Conservation (phyloP, 1,140 invertebrate genomes). For the Onthophagus taurus region DNA sequence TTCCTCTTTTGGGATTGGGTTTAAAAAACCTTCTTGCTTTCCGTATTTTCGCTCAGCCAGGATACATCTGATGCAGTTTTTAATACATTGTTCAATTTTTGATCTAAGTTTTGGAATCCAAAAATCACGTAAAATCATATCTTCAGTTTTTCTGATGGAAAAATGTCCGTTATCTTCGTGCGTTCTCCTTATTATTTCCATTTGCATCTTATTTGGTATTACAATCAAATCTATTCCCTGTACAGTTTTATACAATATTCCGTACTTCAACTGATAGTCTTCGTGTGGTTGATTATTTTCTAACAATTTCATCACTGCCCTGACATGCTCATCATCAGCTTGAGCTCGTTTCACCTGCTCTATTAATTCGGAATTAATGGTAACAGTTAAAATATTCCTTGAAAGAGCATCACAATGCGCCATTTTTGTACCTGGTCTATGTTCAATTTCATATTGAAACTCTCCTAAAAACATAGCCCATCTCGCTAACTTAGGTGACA, state of each 20-base stretch:
- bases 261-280: conserved; percentile 19
- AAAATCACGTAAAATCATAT: conserved; percentile 14
- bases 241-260: conserved; percentile 18
- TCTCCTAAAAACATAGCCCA: conserved; percentile 23
- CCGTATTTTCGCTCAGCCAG: too few species aligned
- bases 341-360: conserved; percentile 18
- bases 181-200: conserved; percentile 14
- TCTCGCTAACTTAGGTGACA: conserved; percentile 12
- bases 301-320: conserved; percentile 5
- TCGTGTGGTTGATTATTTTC: conserved; percentile 6
- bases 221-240: conserved; percentile 19
- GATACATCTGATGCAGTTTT: conserved; percentile 24
- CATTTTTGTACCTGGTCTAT: conserved; percentile 14
- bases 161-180: conserved; percentile 26
- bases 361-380: conserved; percentile 10
- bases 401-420: conserved; percentile 20
- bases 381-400: too few species aligned
- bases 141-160: conserved; percentile 21
- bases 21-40: conserved; percentile 22
- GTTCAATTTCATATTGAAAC: conserved; percentile 19
- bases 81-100: conserved; percentile 16
- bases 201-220: conserved; percentile 18
- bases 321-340: conserved; percentile 17
- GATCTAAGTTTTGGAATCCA: conserved; percentile 19
- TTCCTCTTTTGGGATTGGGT: conserved; percentile 27